These are phyloP conservation scores for Apis dorsata DNA, from an alignment of 1,140 invertebrate species.

Conservation along the genomic window DNA sequence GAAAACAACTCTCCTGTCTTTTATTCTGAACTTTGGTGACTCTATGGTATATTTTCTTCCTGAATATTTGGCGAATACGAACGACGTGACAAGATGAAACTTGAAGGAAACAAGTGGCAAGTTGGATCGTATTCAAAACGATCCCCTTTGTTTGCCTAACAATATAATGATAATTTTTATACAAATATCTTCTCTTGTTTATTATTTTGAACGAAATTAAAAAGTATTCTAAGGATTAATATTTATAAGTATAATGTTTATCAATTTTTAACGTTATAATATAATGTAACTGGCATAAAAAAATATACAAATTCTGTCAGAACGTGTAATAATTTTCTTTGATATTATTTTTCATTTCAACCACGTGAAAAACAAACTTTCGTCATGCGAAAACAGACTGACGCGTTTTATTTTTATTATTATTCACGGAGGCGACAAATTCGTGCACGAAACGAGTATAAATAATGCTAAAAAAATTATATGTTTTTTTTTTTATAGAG, in stretches of 20 bases:
- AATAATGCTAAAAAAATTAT: background rate
- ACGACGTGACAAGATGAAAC: background rate
- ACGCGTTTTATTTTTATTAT: background rate
- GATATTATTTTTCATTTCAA: background rate
- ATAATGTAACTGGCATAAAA: too few species aligned
- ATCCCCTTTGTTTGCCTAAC: background rate
- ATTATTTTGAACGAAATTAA: too few species aligned
- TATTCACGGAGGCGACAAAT: background rate
- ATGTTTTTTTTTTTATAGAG: too few species aligned
- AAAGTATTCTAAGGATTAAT: too few species aligned
- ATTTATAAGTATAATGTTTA: too few species aligned
- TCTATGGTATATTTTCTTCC: background rate
- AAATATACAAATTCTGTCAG: too few species aligned
- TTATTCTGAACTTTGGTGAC: background rate
- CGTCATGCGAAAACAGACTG: background rate
- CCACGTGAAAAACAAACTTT: background rate
- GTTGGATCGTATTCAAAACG: background rate
- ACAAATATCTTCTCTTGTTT: too few species aligned
- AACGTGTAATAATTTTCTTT: too few species aligned
- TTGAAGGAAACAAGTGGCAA: background rate
- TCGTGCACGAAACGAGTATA: background rate
- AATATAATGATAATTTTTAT: background rate
- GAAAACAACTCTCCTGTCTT: background rate
- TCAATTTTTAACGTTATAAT: too few species aligned
- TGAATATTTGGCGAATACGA: background rate